Base-by-base conservation (phyloP, 2,888 invertebrate genomes). In the Drosophila differens region DNA sequence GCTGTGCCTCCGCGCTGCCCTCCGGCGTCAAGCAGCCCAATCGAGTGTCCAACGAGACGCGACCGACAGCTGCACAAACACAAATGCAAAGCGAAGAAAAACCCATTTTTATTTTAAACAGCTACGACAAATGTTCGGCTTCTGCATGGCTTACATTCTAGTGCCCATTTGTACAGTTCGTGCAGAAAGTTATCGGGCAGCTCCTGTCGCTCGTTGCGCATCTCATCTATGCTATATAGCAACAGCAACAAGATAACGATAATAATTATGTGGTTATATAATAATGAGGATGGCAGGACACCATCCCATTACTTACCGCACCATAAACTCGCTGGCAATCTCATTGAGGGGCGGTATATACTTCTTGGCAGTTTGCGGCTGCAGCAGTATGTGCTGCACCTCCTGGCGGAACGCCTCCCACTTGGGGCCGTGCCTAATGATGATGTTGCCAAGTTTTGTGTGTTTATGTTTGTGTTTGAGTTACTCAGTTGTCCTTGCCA, bases 131-230 rank as follows among this genome's bases (percentile, higher is more conserved):
- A 25, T 47, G 47, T 47, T 16, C 2, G 25, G 16, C 35, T 28
- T 41, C 63, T 51, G 14, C 44, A 22, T 69, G 66, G 95, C 96
- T 95, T 94, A 97, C 98, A 98, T 95, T 98, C 98, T 47, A 98
- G 94, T 19, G 98, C 97, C 98, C 98, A 98, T 91, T 97, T 96
- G 93, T 97, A 97, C 70, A 98, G 96, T 93, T 98, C 97, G 89
- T 97, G 97, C 86, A 97, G 96, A 90, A 98, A 97, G 91, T 97
- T 96, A 35, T 95, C 95, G 0, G 97, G 97, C 91, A 98, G 94
- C 93, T 97, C 97, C 12, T 95, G 94, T 64, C 95, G 94, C 62
- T 94, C 94, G 82, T 96, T 95, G 39, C 94, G 92, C 67, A 95
- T 95, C 84, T 91, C 93, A 85, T 95, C 95, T 94, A 96, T 95